Base-by-base conservation (phyloP, 2,797 vertebrate species). In the Neoniphon sammara region DNA sequence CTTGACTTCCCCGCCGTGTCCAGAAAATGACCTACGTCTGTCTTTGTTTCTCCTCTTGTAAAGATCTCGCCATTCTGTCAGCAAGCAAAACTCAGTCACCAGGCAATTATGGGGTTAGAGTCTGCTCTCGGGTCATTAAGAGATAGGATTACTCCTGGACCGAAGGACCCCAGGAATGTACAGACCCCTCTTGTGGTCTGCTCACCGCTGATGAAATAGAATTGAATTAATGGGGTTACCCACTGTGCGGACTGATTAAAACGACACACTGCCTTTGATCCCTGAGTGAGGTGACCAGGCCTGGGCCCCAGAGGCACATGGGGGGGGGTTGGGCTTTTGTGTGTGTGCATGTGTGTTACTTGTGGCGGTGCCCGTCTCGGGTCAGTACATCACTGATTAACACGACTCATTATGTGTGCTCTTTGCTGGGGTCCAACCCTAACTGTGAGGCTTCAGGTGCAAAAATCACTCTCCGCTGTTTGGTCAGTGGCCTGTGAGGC, bases 191-290 rank as follows among this genome's bases (percentile, higher is more conserved):
- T 70, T 78, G 84, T 88, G 87, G 75, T 81, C 86, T 15, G 72
- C 77, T 81, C 81, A 70, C 82, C 46, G 57, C 87, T 90, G 90
- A 92, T 93, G 90, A 92, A 91, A 89, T 82, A 73, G 89, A 93
- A 89, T 90, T 91, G 87, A 89, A 93, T 92, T 92, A 93, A 93
- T 92, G 91, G 91, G 86, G 89, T 86, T 87, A 75, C 85, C 85
- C 89, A 80, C 88, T 86, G 89, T 18, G 88, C 87, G 84, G 82
- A 75, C 88, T 85, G 86, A 90, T 89, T 89, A 86, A 78, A 85
- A 82, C 71, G 67, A 85, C 90, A 91, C 78, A 75, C 81, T 71
- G 87, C 69, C 88, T 91, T 85, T 90, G 87, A 92, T 91, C 89
- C 87, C 79, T 25, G 68, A 83, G 85, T 78, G 84, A 88, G 90